Base-by-base conservation (phyloP, 2,797 vertebrate species). In the Sebastes minor region DNA sequence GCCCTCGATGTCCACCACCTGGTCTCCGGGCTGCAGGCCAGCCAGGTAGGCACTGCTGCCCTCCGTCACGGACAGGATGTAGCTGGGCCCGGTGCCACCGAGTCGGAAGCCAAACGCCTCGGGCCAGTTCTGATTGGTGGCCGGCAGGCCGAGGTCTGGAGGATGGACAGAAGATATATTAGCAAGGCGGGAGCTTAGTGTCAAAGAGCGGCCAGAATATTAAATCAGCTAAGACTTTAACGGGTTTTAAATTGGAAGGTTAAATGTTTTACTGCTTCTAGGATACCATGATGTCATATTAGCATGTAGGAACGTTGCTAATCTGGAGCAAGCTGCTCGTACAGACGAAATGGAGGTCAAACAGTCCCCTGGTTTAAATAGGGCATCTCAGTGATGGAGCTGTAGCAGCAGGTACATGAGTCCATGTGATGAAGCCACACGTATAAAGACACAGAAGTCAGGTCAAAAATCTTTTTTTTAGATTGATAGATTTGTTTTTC, bases 1-100 rank as follows among this genome's bases (percentile, higher is more conserved):
- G 1, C 98, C 98, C 71, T 99, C 98, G 2, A 99, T 95, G 92
- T 99, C 98, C 94, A 99, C 95, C 86, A 99, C 97, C 91, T 99
- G 97, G 77, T 99, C 98, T 0, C 98, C 98, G 0, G 97, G 97
- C 84, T 96, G 96, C 85, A 99, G 94, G 6, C 98, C 98, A 0
- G 98, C 99, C 14, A 94, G 92, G 35, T 96, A 97, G 3, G 98
- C 98, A 0, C 97, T 97, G 89, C 98, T 99, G 73, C 98, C 97
- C 81, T 98, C 96, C 84, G 96, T 96, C 90, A 99, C 98, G 1
- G 97, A 96, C 11, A 99, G 83, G 91, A 99, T 96, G 92, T 98
- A 99, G 94, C 99, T 99, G 0, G 99, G 99, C 2, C 98, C 97
- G 0, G 91, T 94, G 78, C 98, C 98, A 1, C 96, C 95, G 57